Percentiles rank a stretch among this genome's conserved stretches.
phyloP scores from a whole-genome alignment of 2,113 vertebrate species.

The Opisthocomus hoazin region DNA sequence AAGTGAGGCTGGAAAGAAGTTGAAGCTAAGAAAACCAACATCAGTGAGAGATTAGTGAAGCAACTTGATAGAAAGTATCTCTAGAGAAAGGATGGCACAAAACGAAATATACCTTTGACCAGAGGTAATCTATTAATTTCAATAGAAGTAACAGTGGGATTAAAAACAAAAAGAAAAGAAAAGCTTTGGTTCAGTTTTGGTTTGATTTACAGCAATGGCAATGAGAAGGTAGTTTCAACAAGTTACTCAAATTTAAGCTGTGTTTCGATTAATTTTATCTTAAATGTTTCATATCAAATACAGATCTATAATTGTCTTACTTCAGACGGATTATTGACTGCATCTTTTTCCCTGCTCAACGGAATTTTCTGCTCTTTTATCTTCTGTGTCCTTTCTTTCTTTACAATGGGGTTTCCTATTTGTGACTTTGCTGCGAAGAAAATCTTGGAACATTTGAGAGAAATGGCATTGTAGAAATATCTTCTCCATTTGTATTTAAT shows the following conservation, averaged over 20 bases:
- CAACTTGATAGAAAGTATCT: background rate
- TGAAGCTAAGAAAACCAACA: background rate
- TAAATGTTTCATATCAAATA: background rate
- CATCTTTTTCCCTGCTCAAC: background rate
- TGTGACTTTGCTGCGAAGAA: background rate
- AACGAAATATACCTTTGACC: constrained; percentile 1
- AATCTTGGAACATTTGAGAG: background rate
- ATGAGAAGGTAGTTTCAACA: background rate
- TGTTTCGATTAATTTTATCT: background rate
- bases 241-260: background rate
- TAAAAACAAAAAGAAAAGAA: background rate
- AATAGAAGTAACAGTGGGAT: background rate
- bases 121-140: constrained; percentile 24
- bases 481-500: background rate
- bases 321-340: background rate
- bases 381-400: background rate
- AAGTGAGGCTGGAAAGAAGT: background rate
- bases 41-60: background rate
- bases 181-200: background rate
- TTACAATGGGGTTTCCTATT: background rate
- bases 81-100: background rate
- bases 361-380: background rate
- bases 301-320: background rate
- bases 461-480: background rate
- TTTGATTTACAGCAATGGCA: background rate